Evolutionary conservation across 2,113 vertebrate species (phyloP).

Genomic region (Muntiacus reevesi): DNA sequence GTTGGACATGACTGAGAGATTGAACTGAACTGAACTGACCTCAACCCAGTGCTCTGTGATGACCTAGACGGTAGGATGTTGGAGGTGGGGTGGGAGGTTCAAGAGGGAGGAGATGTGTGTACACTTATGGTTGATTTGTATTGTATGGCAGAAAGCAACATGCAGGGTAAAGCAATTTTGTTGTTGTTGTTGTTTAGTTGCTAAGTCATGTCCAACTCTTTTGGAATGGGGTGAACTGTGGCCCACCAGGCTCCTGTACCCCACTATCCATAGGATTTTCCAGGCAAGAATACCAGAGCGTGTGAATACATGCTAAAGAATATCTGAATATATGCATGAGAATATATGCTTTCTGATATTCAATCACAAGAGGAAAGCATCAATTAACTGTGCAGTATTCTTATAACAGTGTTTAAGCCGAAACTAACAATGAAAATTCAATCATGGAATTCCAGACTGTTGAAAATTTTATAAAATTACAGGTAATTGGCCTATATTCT

Average conservation of each 20-base stretch:
- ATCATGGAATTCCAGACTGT: neutral
- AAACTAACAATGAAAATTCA: neutral
- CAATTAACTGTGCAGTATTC: neutral
- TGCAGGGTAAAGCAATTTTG: neutral
- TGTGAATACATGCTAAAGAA: neutral
- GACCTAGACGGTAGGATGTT: neutral
- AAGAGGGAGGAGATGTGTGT: neutral
- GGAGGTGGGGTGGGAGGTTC: neutral
- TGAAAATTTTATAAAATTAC: neutral
- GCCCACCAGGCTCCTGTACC: neutral
- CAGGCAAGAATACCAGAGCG: neutral
- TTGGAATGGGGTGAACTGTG: rapidly evolving
- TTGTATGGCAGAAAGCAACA: neutral
- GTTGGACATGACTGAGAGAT: neutral
- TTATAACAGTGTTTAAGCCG: neutral
- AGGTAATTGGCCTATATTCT: neutral
- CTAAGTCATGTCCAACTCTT: neutral
- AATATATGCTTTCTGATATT: neutral
- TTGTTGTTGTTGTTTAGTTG: neutral
- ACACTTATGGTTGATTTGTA: neutral
- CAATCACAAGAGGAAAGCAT: neutral
- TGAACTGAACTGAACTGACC: neutral
- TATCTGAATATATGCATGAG: neutral
- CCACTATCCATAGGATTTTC: neutral
- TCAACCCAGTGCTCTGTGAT: neutral